Evolutionary conservation across 2,113 vertebrate species (phyloP).

Genomic region (Manacus vitellinus): DNA sequence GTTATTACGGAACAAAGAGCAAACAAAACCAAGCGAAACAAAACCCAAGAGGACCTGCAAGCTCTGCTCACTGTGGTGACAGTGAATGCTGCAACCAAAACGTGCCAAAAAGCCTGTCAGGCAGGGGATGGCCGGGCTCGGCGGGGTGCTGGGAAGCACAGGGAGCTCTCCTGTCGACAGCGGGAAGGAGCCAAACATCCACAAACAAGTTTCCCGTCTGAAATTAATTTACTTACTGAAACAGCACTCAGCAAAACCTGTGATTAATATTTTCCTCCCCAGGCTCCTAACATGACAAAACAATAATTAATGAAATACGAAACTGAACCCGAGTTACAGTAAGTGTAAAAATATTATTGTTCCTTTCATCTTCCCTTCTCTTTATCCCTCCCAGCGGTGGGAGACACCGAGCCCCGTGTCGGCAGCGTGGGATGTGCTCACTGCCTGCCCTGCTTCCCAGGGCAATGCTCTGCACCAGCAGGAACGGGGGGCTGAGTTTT

Average conservation of each 20-base stretch:
- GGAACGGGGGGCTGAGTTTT: background rate
- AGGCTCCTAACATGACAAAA: slow-evolving; percentile 52
- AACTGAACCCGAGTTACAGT: slow-evolving; percentile 26
- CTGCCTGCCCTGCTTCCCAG: background rate
- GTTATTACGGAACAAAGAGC: background rate
- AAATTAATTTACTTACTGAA: slow-evolving; percentile 65
- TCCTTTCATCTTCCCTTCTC: slow-evolving; percentile 7
- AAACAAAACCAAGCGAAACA: background rate
- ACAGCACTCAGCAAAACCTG: slow-evolving; percentile 55
- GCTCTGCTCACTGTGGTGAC: background rate
- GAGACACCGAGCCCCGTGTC: background rate
- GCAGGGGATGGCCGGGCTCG: background rate
- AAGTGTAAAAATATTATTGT: slow-evolving; percentile 56
- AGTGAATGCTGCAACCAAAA: background rate
- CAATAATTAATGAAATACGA: slow-evolving; percentile 67
- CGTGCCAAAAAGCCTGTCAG: accelerated
- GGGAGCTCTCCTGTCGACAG: background rate
- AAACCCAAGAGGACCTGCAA: background rate
- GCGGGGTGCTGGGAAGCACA: background rate
- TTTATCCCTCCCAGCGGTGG: background rate
- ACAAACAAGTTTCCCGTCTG: slow-evolving; percentile 26
- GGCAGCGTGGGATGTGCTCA: accelerated
- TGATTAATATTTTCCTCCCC: slow-evolving; percentile 69
- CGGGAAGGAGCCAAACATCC: background rate
- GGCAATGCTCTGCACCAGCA: background rate